Evolutionary conservation across 1,140 invertebrate species (phyloP).

Genomic region (Geopemphigus sp.): DNA sequence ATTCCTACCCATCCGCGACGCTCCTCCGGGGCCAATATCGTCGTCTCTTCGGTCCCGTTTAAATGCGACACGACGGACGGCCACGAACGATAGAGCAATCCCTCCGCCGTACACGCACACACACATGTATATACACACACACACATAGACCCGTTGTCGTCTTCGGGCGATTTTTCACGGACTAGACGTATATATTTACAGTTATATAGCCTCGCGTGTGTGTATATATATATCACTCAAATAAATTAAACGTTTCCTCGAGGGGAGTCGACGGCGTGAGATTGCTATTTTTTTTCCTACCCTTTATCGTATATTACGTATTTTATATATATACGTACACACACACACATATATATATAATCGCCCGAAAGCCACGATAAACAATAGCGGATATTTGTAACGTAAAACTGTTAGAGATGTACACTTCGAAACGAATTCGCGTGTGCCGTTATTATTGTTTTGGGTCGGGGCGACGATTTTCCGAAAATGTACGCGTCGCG

Average conservation of each 20-base stretch:
- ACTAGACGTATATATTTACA: no score
- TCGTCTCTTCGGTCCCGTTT: slow-evolving; percentile 9
- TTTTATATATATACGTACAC: no score
- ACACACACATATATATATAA: no score
- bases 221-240: slow-evolving; percentile 23
- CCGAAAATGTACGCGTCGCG: no score
- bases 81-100: not conserved
- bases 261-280: not conserved
- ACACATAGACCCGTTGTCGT: not conserved
- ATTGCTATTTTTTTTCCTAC: not conserved
- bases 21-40: slow-evolving; percentile 23
- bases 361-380: not conserved
- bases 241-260: slow-evolving; percentile 39
- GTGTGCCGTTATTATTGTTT: no score
- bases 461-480: no score
- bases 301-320: not conserved
- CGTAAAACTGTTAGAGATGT: not conserved
- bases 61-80: slow-evolving; percentile 12
- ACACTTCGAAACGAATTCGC: no score
- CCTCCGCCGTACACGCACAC: not conserved
- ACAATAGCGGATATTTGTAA: not conserved
- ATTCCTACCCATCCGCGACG: not conserved
- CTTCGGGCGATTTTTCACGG: slow-evolving; percentile 18
- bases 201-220: slow-evolving; percentile 2
- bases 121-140: not conserved